These are phyloP conservation scores for Bruchidius siliquastri DNA, from an alignment of 2,888 invertebrate species.

Conservation along the genomic window DNA sequence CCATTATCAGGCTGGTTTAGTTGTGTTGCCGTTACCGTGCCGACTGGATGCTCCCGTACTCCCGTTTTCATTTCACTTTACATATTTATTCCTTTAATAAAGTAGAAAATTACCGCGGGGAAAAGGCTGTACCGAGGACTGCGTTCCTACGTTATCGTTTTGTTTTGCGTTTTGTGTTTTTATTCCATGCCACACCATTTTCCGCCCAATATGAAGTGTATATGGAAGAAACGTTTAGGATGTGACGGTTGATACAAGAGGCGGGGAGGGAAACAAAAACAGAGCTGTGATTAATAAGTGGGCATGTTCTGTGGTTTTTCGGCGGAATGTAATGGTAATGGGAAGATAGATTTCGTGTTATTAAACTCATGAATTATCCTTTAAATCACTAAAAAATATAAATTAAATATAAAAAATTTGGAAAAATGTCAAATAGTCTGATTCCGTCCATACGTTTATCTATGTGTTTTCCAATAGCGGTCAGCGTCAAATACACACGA, in stretches of 20 bases:
- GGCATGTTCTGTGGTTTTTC: too few species aligned
- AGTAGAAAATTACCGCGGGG: slow-evolving; percentile 31
- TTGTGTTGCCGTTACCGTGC: background rate
- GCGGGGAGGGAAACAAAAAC: too few species aligned
- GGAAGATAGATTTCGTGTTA: too few species aligned
- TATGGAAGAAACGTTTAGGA: background rate
- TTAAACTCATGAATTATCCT: too few species aligned
- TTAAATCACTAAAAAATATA: too few species aligned
- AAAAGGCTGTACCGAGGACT: slow-evolving; percentile 15
- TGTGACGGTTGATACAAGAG: background rate
- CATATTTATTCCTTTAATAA: slow-evolving; percentile 39
- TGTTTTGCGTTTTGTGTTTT: background rate
- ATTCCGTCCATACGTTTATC: too few species aligned
- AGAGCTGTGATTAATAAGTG: too few species aligned
- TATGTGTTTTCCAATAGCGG: too few species aligned
- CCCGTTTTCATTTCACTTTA: slow-evolving; percentile 33
- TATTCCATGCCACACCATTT: background rate
- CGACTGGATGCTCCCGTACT: slow-evolving; percentile 13
- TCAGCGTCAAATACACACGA: too few species aligned
- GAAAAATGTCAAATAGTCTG: too few species aligned
- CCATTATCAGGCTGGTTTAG: background rate
- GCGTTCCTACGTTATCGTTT: background rate
- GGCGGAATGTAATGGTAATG: too few species aligned
- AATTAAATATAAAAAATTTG: too few species aligned
- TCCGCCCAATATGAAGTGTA: background rate